Conservation (phyloP, 2,797 vertebrate genomes). For the Miichthys miiuy region DNA sequence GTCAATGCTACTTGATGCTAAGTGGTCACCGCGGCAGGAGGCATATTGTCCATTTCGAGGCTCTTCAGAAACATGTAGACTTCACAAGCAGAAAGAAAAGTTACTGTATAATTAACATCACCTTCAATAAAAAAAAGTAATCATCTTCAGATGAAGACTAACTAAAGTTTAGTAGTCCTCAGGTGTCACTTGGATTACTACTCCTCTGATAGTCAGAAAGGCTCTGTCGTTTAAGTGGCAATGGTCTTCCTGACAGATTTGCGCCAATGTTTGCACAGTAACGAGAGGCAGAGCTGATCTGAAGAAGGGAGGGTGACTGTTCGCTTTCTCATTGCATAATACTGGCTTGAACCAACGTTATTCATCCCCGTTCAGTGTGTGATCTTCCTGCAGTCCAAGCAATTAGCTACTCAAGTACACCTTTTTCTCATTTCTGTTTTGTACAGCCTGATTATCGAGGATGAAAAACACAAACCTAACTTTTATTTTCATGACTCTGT, state of each 20-base stretch:
- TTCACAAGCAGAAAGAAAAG: constrained; percentile 19
- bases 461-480: neutral
- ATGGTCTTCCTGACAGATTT: constrained; percentile 35
- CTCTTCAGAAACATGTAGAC: constrained; percentile 45
- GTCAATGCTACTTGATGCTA: constrained; percentile 77
- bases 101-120: neutral
- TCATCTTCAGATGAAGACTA: constrained; percentile 13
- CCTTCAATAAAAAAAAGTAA: constrained; percentile 8
- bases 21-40: constrained; percentile 56
- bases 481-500: constrained; percentile 8
- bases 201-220: constrained; percentile 27
- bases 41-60: constrained; percentile 59
- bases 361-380: constrained; percentile 16
- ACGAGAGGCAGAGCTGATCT: constrained; percentile 54
- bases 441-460: neutral
- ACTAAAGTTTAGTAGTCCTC: constrained; percentile 1
- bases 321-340: constrained; percentile 48
- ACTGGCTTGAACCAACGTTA: constrained; percentile 17
- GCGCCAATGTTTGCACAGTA: constrained; percentile 74
- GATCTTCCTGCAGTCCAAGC: constrained; percentile 13
- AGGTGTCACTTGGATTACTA: constrained; percentile 6
- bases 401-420: constrained; percentile 17
- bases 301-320: constrained; percentile 47
- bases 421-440: constrained; percentile 20
- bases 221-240: constrained; percentile 34